Base-by-base conservation (phyloP, 2,113 vertebrate species). In the Dasyprocta punctata region DNA sequence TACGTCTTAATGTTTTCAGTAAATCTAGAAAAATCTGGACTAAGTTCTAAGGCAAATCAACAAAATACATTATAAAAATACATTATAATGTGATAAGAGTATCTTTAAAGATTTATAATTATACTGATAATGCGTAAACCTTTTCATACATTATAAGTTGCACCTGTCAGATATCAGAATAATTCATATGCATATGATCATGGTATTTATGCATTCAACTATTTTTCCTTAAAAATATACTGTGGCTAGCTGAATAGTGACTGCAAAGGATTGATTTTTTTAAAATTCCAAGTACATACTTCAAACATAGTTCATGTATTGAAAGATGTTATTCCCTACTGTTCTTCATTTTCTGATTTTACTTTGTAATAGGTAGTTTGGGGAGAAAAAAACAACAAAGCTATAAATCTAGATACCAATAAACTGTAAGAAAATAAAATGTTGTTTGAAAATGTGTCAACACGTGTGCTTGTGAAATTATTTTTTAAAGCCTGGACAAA, bases 91-190 rank as follows among this genome's bases (percentile, higher is more conserved):
- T 93, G 58, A 58, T 41, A 49, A 92, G 90, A 89, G 47, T 4
- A 84, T 82, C 30, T 93, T 97, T 86, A 89, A 96, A 97, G 52
- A 97, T 87, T 92, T 63, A 58, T 95, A 92, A 96, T 93, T 94
- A 86, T 20, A n/a, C 49, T 86, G 47, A 65, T 86, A 92, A 78
- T 38, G 58, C 56, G 20, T 60, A 89, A 88, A 7, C 38, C 58
- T 10, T 93, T 93, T 71, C 84, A 85, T 36, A 87, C 49, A 69
- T 93, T 87, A 69, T 71, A 89, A 96, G 75, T 77, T 95, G 80
- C 22, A 97, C 73, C 96, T 97, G 73, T 54, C 86, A 93, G 87
- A 56, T 93, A 73, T 91, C 85, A 92, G 85, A 82, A 71, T 95
- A 90, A 98, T 75, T 88, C 83, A 94, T 75, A 38, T 52, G 47